Evolutionary conservation across 2,888 invertebrate species (phyloP), one percentile per base, ranked within the genome.

Genomic region (Syrista parreyssii): DNA sequence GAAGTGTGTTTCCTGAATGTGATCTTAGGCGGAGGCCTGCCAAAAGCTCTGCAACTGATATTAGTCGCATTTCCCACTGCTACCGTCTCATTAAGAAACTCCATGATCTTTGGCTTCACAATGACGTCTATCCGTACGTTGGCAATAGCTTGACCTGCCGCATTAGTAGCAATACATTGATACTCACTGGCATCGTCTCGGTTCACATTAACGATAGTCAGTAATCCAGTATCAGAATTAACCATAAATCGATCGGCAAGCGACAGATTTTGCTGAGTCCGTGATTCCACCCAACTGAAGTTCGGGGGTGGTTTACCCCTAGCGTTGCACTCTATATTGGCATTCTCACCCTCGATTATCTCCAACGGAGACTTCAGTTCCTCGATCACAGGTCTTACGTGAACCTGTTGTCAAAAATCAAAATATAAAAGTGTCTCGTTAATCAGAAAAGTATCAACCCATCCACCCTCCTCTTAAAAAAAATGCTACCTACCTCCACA

Each of bases 281-380:
- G 92, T 79, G 94, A 93, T 86, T 96, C 96, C 78, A 97, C 95
- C 98, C 98, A 98, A 40, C 94, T 94, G 88, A 96, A 97, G 78
- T 93, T 94, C 73, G 98, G 98, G 30, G 95, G 94, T 1, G 98
- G 98, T 89, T 97, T 97, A 31, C 97, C 98, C 69, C 92, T 94
- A 0, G 97, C 97, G 84, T 94, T 94, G 90, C 98, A 98, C 76
- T 93, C 93, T 68, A 97, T 94, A 1, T 94, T 93, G 68, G 96
- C 95, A 40, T 95, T 93, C 90, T 96, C 96, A 0, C 96, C 97
- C 92, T 98, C 98, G 68, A 96, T 93, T 4, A 97, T 95, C 86
- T 96, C 95, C 11, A 95, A 91, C 32, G 93, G 92, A 3, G 92
- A 89, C 74, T 94, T 93, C 77, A 95, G 92, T 82, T 94, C 93